Evolutionary conservation across 2,113 vertebrate species (phyloP), one percentile per base, ranked within the genome.

Genomic region (Anser brachyrhynchus): DNA sequence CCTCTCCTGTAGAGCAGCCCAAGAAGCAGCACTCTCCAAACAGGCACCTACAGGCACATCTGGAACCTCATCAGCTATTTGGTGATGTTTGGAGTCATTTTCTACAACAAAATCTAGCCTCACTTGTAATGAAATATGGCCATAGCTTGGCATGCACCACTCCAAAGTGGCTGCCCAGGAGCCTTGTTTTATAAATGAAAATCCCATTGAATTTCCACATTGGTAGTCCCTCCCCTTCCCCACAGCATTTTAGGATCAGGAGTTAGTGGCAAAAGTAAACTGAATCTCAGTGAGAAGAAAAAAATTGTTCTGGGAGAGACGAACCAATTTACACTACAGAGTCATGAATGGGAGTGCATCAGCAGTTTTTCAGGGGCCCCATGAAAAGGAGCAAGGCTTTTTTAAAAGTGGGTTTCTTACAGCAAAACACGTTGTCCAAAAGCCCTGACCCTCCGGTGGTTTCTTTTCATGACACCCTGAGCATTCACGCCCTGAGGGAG

Each of bases 61-160:
- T 84, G 37, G 37, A 64, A 91, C 85, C 44, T 35, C 21, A 55
- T 74, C 59, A 75, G 14, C 20, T 51, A 4, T 28, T 23, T 74
- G 52, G 17, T 18, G 37, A 26, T 29, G 62, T 79, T 91, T 43
- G 46, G 20, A 70, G 44, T 20, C 1, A 3, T 61, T 93, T 78
- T 85, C 16, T 77, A 18, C 62, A 90, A 41, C 10, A 83, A 91
- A 84, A 43, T 14, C 7, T 22, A 37, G 9, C n/a, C 49, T 69
- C 0, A 0, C 11, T 35, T 65, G 22, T 65, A 71, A 44, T 62
- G 66, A 31, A 28, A 2, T 39, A 2, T 0, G 0, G 12, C 58
- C 3, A 4, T 43, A 49, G 69, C 4, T 1, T 62, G 61, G 41
- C 28, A 16, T 1, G 4, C 13, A 52, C 23, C 5, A 11, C 12